Base-by-base conservation (phyloP, 2,888 invertebrate genomes). In the Drosophila stalkeri region DNA sequence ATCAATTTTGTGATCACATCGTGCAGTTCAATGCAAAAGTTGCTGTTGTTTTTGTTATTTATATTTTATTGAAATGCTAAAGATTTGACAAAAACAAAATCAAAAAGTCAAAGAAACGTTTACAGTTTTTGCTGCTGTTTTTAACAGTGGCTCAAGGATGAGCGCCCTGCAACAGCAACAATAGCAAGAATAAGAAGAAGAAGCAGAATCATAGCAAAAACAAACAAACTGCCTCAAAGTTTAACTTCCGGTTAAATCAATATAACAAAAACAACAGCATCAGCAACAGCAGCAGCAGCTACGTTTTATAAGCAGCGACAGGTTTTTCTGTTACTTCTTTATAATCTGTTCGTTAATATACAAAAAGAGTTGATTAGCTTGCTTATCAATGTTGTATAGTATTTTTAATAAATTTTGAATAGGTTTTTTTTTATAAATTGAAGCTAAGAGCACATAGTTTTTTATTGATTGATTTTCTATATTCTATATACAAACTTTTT, bases 201-300 rank as follows among this genome's bases (percentile, higher is more conserved):
- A 12, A 49, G 31, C 11, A 6, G 27, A 37, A 55, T 41, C 27
- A 55, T 6, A 41, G 41, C 12, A 41, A 55, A 55, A 55, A 41
- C 27, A 55, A 55, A 27, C 41, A 27, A 23, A 46, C 56, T 39
- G 59, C 49, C 64, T 46, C 43, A 39, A 39, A 41, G 37, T 60
- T 75, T 59, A 44, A 68, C 77, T 77, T 75, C 77, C 77, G 77
- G 67, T 43, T 64, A 44, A 59, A 18, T 33, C 47, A 59, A 56
- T 67, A 66, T 54, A 59, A 31, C 39, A 61, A 33, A 43, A 54
- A 37, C 57, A 35, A 20, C 11, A 54, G 20, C 20, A 52, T 37
- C 56, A 33, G 31, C 9, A n/a, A 11, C 3, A 52, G 8, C 9
- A 55, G 11, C 27, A 55, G 7, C 56, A 35, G 20, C 12, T 51